A percentile compares a stretch with the other conserved stretches of the same genome.
Evolutionary conservation across 1,140 invertebrate species (phyloP).

Genomic region (Brachionus paranguensis): DNA sequence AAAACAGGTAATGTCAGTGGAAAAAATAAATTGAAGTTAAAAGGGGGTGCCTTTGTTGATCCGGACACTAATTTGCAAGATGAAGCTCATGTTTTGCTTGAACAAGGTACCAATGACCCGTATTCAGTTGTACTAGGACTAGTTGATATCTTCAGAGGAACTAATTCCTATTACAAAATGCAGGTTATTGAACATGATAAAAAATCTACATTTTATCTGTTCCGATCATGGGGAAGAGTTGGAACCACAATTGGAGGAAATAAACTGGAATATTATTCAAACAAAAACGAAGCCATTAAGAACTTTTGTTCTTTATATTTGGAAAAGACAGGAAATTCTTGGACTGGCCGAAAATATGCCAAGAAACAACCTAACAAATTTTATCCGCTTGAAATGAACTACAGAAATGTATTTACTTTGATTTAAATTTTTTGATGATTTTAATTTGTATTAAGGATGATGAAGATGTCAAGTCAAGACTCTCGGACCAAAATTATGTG

Average conservation of each 20-base stretch:
- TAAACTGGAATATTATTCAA: conserved; percentile 64
- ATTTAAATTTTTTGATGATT: neutral
- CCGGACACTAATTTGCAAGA: conserved; percentile 76
- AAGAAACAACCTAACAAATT: conserved; percentile 73
- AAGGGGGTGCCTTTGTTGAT: conserved; percentile 78
- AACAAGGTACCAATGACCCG: conserved; percentile 51
- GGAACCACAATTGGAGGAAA: conserved; percentile 78
- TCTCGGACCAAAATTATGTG: conserved; percentile 50
- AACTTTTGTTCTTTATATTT: conserved; percentile 64
- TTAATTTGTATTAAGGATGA: neutral
- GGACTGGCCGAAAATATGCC: conserved; percentile 66
- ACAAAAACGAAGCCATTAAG: conserved; percentile 57
- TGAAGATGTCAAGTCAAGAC: conserved; percentile 9
- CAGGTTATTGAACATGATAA: conserved; percentile 76
- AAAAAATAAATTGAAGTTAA: conserved; percentile 63
- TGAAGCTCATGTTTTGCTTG: conserved; percentile 69
- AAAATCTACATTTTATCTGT: conserved; percentile 67
- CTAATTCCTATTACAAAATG: conserved; percentile 91
- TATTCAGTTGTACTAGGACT: conserved; percentile 73
- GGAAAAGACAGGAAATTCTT: conserved; percentile 80
- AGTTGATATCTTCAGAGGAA: conserved; percentile 72
- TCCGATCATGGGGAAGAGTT: conserved; percentile 87
- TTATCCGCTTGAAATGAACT: conserved; percentile 84
- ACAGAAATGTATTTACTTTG: conserved; percentile 55
- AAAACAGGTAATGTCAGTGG: conserved; percentile 42